These are phyloP conservation scores for Watsonalla binaria DNA, from an alignment of 2,888 invertebrate genomes.

Conservation along the genomic window DNA sequence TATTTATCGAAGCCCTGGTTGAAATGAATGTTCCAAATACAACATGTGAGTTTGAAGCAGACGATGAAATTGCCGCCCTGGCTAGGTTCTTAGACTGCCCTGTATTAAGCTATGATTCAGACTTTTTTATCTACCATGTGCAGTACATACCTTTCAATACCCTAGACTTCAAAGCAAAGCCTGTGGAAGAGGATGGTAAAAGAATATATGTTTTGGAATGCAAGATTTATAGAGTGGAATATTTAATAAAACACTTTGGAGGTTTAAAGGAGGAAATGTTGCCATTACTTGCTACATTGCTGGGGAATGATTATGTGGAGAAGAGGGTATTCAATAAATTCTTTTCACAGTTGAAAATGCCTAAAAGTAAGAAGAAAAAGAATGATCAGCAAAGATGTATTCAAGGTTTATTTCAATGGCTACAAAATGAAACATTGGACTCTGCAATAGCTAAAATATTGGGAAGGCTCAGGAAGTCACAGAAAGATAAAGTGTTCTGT, in stretches of 20 bases:
- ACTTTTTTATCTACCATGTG: slow-evolving; percentile 94
- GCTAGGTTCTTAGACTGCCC: slow-evolving; percentile 89
- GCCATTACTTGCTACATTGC: slow-evolving; percentile 88
- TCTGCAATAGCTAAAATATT: slow-evolving; percentile 84
- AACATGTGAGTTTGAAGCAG: slow-evolving; percentile 93
- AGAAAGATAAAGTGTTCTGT: slow-evolving; percentile 71
- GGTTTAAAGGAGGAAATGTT: slow-evolving; percentile 82
- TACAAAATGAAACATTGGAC: slow-evolving; percentile 83
- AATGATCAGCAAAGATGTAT: slow-evolving; percentile 84
- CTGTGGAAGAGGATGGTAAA: slow-evolving; percentile 35
- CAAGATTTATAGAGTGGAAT: slow-evolving; percentile 84
- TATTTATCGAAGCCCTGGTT: slow-evolving; percentile 84
- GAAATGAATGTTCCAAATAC: slow-evolving; percentile 83
- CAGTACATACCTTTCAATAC: slow-evolving; percentile 88
- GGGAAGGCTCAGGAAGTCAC: slow-evolving; percentile 76
- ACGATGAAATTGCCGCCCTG: slow-evolving; percentile 90
- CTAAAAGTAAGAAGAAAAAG: slow-evolving; percentile 71
- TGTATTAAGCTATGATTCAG: slow-evolving; percentile 94
- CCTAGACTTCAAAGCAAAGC: slow-evolving; percentile 72
- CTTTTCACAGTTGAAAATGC: slow-evolving; percentile 81
- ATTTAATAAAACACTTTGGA: slow-evolving; percentile 82
- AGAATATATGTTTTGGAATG: slow-evolving; percentile 78
- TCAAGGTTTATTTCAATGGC: slow-evolving; percentile 85
- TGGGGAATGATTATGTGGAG: slow-evolving; percentile 94
- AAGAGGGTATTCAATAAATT: slow-evolving; percentile 83